Base-by-base conservation (phyloP, 2,888 invertebrate genomes). In the Cephus rjabovi region DNA sequence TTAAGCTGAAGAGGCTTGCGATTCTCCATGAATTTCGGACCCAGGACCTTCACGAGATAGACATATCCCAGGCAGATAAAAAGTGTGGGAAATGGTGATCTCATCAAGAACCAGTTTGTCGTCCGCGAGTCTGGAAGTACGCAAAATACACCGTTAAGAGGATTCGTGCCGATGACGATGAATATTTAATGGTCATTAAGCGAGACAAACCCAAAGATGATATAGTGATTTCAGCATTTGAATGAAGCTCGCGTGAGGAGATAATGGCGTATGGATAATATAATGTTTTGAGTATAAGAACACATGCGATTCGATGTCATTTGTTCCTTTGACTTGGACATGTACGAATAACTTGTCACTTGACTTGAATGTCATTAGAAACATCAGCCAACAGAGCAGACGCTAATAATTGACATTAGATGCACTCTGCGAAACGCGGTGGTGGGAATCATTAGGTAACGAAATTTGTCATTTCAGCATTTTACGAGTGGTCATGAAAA, bases 91-190 rank as follows among this genome's bases (percentile, higher is more conserved):
- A 97, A 95, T 82, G 98, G 98, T 86, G 97, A 97, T 90, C 96
- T 96, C 97, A 99, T 98, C 93, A 98, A 94, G 89, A 96, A 95
- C 97, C 97, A 98, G 92, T 96, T 95, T 92, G 96, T 97, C 88
- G 98, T 97, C 91, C 98, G 94, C 82, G 95, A 94, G 93, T 97
- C 97, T 97, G 94, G 33, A 86, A 88, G 73, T 40, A 79, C 73
- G 56, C 15, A 56, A 23, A 56, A 56, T 6, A 56, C 23, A 23
- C 56, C 56, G 56, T 56, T 56, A 56, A 56, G 56, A 23, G 23
- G 56, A 56, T 56, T 23, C 34, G 74, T 73, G 76, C 30, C 31
- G 56, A 23, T 23, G 23, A 56, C 9, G 9, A 56, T 56, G 23
- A 23, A 56, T 56, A 15, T 23, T 23, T 23, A 56, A 23, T 56